phyloP scores from a whole-genome alignment of 2,113 vertebrate species.

The Serilophus lunatus region DNA sequence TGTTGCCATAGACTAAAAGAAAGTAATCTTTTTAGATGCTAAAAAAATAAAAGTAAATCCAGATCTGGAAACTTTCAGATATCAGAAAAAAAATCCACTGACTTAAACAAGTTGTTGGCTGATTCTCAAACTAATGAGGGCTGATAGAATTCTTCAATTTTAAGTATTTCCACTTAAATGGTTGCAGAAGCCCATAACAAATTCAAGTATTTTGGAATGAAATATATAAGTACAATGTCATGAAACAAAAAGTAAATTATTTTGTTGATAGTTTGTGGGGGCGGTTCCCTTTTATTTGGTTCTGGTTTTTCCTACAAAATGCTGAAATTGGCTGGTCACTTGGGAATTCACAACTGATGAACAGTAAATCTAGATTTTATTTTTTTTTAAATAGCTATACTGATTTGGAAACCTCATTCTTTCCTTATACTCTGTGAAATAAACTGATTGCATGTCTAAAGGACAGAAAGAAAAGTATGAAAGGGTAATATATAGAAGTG shows the following conservation, averaged over 20 bases:
- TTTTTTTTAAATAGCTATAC: not conserved
- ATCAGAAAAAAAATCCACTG: constrained; percentile 11
- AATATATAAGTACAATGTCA: not conserved
- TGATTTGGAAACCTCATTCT: not conserved
- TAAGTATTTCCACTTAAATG: not conserved
- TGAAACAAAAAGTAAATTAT: not conserved
- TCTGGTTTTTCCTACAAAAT: not conserved
- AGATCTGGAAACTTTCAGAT: not conserved
- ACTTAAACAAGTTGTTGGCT: not conserved
- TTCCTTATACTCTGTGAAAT: not conserved
- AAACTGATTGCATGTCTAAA: not conserved
- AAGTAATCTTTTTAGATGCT: not conserved
- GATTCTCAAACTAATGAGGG: not conserved
- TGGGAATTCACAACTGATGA: not conserved
- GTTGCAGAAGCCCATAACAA: not conserved
- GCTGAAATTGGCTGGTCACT: not conserved
- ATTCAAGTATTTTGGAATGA: not conserved
- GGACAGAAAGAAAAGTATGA: not conserved
- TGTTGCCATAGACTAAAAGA: not conserved
- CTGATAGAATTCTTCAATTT: not conserved
- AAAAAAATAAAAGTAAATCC: not conserved
- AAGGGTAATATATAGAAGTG: not conserved
- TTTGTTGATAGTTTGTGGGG: not conserved
- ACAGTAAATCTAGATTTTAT: not conserved
- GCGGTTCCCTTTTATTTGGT: not conserved